Evolutionary conservation across 1,140 invertebrate species (phyloP).

Genomic region (Sweltsa coloradensis): DNA sequence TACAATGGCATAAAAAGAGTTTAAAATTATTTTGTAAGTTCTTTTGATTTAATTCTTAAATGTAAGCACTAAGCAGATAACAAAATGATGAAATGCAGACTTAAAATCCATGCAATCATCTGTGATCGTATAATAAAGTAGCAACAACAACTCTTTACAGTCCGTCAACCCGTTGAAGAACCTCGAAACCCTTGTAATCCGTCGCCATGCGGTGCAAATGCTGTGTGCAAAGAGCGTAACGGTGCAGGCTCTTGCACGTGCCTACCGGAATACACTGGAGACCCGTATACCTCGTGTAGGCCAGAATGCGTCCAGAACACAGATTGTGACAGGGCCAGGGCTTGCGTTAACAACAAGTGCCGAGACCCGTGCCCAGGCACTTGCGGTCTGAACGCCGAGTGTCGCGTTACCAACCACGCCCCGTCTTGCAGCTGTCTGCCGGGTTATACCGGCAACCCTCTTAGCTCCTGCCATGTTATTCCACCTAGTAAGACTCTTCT

Average conservation of each 20-base stretch:
- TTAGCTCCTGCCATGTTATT: constrained; percentile 41
- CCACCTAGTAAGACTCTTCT: constrained; percentile 14
- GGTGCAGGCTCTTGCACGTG: constrained; percentile 59
- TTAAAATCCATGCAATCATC: too few relatives aligned
- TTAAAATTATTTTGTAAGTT: background rate
- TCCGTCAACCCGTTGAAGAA: constrained; percentile 15
- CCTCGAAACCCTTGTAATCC: constrained; percentile 45
- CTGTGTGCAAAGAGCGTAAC: constrained; percentile 48
- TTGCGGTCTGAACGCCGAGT: constrained; percentile 61
- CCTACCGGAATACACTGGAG: constrained; percentile 48
- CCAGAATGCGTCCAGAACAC: constrained; percentile 64
- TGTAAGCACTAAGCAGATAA: too few relatives aligned
- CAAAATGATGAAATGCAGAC: too few relatives aligned
- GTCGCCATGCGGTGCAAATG: constrained; percentile 57
- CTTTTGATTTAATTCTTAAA: too few relatives aligned
- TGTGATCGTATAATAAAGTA: too few relatives aligned
- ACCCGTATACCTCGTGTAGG: constrained; percentile 50
- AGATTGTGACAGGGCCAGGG: constrained; percentile 53
- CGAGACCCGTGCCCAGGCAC: constrained; percentile 59
- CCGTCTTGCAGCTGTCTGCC: constrained; percentile 58
- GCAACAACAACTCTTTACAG: constrained; percentile 8
- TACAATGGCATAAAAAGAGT: too few relatives aligned
- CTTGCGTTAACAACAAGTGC: constrained; percentile 62
- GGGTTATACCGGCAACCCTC: constrained; percentile 64
- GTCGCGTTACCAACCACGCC: constrained; percentile 59